Evolutionary conservation across 1,140 invertebrate genomes (phyloP).

Genomic region (Drosophila oshimai): DNA sequence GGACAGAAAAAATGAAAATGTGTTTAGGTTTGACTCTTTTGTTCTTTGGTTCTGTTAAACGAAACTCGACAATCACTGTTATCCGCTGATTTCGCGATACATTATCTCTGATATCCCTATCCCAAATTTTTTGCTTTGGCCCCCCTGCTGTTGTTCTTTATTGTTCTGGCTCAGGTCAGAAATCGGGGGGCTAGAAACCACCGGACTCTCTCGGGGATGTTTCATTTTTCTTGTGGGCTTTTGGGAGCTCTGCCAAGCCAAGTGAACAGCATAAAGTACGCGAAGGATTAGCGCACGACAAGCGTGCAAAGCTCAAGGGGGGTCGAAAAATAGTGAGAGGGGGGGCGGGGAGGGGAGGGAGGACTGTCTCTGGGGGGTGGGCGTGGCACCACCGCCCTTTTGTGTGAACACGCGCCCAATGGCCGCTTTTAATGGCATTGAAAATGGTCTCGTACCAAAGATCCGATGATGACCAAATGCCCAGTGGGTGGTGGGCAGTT

Average conservation of each 20-base stretch:
- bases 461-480: constrained; percentile 65
- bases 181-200: constrained; percentile 4
- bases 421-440: constrained; percentile 74
- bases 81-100: background rate
- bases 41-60: background rate
- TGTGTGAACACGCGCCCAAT: constrained; percentile 54
- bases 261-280: constrained; percentile 68
- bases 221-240: constrained; percentile 34
- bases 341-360: too few relatives aligned
- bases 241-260: constrained; percentile 57
- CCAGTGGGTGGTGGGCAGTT: background rate
- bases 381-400: constrained; percentile 4
- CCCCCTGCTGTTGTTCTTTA: constrained; percentile 8
- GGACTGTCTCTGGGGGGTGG: background rate
- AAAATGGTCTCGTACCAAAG: constrained; percentile 55
- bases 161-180: constrained; percentile 57
- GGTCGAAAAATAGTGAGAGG: too few relatives aligned
- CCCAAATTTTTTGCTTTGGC: background rate
- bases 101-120: background rate
- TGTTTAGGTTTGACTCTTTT: background rate
- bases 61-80: background rate
- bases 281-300: constrained; percentile 73
- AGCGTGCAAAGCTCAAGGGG: constrained; percentile 20
- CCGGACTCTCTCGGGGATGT: constrained; percentile 38
- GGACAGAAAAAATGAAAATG: too few relatives aligned